Evolutionary conservation across 2,113 vertebrate genomes (phyloP).

Genomic region (Neodon shergylaensis): DNA sequence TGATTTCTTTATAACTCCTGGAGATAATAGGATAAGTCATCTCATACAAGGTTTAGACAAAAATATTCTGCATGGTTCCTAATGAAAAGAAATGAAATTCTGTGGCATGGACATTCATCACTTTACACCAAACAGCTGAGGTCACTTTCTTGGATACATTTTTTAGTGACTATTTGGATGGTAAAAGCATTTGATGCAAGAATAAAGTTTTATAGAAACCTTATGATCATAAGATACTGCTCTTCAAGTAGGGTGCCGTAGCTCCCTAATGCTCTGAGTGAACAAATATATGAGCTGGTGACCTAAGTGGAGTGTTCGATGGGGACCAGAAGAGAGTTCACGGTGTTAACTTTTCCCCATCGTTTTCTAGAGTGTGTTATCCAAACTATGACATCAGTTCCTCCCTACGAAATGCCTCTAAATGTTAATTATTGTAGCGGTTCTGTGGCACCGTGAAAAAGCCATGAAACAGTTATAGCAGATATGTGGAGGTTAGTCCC

Average conservation of each 20-base stretch:
- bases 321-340: neutral
- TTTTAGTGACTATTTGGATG: neutral
- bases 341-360: neutral
- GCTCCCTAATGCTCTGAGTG: neutral
- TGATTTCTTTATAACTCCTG: slow-evolving; percentile 74
- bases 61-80: neutral
- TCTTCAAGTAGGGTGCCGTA: neutral
- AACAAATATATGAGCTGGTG: neutral
- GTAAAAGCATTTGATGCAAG: neutral
- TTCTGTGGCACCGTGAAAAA: neutral
- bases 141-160: neutral
- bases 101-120: neutral
- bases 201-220: neutral
- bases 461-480: neutral
- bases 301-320: neutral
- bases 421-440: neutral
- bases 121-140: neutral
- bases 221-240: neutral
- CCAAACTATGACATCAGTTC: neutral
- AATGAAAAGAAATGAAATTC: neutral
- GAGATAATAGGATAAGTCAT: slow-evolving; percentile 47
- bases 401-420: slow-evolving; percentile 22
- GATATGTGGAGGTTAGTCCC: neutral
- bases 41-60: neutral
- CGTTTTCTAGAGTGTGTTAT: slow-evolving; percentile 8